Evolutionary conservation across 2,113 vertebrate genomes (phyloP).

Genomic region (Notarius lentiginosus): DNA sequence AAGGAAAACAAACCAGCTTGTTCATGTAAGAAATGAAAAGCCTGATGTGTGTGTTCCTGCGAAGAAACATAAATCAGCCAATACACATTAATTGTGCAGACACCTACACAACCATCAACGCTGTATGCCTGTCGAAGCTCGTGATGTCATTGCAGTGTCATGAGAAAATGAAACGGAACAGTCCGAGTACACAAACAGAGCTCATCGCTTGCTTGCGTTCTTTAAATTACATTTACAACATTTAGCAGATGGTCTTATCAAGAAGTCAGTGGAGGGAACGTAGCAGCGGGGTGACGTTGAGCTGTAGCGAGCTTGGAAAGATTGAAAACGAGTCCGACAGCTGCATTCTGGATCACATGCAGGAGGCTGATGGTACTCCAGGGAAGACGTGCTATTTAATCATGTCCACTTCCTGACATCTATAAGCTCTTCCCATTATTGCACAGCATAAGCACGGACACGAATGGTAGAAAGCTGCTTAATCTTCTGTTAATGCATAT

Average conservation of each 20-base stretch:
- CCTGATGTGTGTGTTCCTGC: neutral
- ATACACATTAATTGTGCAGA: neutral
- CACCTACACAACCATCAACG: neutral
- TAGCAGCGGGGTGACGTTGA: neutral
- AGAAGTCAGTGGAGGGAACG: neutral
- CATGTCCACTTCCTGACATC: neutral
- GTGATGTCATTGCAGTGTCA: neutral
- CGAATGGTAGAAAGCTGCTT: neutral
- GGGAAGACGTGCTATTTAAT: conserved; percentile 1
- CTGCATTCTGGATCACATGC: neutral
- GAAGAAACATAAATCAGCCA: neutral
- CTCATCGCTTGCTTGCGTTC: neutral
- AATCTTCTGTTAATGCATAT: neutral
- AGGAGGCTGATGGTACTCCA: neutral
- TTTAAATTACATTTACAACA: neutral
- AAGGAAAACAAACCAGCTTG: neutral
- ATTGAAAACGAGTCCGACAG: neutral
- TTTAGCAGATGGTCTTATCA: neutral
- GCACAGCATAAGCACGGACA: neutral
- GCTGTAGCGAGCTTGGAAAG: neutral
- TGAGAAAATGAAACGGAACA: neutral
- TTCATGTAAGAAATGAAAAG: neutral
- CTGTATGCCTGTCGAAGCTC: neutral
- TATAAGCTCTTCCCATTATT: neutral
- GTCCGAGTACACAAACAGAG: neutral